Conservation (phyloP, 2,888 invertebrate genomes). For the Taphrorychus bicolor region DNA sequence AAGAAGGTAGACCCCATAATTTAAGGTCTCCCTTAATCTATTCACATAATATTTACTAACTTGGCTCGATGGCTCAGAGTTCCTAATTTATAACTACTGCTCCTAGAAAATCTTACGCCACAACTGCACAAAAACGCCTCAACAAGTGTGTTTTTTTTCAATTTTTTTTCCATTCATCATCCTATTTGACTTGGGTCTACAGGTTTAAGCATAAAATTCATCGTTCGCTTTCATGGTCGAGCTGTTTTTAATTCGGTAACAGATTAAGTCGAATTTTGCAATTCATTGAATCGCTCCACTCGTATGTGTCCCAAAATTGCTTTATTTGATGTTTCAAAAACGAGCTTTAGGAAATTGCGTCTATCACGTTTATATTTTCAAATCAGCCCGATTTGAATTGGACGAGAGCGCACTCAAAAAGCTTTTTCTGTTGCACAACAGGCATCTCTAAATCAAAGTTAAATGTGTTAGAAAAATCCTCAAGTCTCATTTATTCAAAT, state of each 20-base stretch:
- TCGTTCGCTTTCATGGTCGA: not conserved
- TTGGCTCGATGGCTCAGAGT: not conserved
- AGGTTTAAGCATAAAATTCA: not conserved
- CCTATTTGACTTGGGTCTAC: not conserved
- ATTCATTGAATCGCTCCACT: not conserved
- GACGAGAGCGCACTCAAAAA: not conserved
- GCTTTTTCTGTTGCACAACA: not conserved
- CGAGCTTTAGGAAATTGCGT: not conserved
- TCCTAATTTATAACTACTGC: not conserved
- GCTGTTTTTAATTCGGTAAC: not conserved
- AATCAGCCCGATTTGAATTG: no score
- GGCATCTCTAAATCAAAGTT: not conserved
- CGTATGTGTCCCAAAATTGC: not conserved
- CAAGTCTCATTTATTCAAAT: not conserved
- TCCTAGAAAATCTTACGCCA: not conserved
- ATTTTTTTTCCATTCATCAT: not conserved
- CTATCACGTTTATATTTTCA: no score
- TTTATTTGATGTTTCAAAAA: not conserved
- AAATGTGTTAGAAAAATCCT: not conserved
- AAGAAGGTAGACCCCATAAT: not conserved
- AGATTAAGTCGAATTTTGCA: not conserved
- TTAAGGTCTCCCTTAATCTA: not conserved
- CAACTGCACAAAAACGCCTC: not conserved
- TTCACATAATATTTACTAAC: not conserved
- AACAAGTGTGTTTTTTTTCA: not conserved